Evolutionary conservation across 1,140 invertebrate species (phyloP).

Genomic region (Pseudoatta argentina): DNA sequence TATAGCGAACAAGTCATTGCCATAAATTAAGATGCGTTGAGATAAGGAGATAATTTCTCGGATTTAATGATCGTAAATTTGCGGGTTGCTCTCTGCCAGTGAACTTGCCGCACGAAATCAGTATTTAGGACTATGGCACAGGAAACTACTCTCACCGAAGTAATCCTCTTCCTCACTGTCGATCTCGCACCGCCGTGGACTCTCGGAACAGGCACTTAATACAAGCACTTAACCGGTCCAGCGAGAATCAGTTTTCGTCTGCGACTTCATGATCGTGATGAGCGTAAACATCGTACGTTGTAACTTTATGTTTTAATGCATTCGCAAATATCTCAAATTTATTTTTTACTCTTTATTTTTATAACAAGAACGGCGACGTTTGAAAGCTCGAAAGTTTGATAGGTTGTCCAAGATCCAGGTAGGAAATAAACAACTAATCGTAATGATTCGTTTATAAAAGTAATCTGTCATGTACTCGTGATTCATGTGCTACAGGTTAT

Average conservation of each 20-base stretch:
- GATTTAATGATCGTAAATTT: slow-evolving; percentile 58
- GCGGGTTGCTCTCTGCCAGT: slow-evolving; percentile 6
- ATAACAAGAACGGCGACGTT: neutral
- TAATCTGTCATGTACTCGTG: neutral
- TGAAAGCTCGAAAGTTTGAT: neutral
- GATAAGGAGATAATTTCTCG: slow-evolving; percentile 55
- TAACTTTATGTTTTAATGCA: slow-evolving; percentile 18
- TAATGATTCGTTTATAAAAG: slow-evolving; percentile 6
- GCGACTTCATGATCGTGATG: slow-evolving; percentile 6
- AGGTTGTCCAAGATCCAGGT: neutral
- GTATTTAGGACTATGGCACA: slow-evolving; percentile 51
- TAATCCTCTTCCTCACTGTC: slow-evolving; percentile 18
- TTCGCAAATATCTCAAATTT: slow-evolving; percentile 3
- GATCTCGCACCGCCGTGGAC: slow-evolving; percentile 12
- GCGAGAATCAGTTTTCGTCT: slow-evolving; percentile 31
- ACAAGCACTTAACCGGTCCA: slow-evolving; percentile 45
- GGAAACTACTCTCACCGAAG: slow-evolving; percentile 51
- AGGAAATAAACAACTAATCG: neutral
- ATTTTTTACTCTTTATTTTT: neutral
- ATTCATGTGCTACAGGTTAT: neutral
- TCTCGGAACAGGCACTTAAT: slow-evolving; percentile 24
- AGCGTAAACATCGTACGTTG: neutral
- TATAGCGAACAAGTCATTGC: slow-evolving; percentile 50
- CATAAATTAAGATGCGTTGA: slow-evolving; percentile 54
- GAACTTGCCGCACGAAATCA: slow-evolving; percentile 31